Conservation (phyloP, 1,140 invertebrate genomes). For the Cheumatopsyche charites region DNA sequence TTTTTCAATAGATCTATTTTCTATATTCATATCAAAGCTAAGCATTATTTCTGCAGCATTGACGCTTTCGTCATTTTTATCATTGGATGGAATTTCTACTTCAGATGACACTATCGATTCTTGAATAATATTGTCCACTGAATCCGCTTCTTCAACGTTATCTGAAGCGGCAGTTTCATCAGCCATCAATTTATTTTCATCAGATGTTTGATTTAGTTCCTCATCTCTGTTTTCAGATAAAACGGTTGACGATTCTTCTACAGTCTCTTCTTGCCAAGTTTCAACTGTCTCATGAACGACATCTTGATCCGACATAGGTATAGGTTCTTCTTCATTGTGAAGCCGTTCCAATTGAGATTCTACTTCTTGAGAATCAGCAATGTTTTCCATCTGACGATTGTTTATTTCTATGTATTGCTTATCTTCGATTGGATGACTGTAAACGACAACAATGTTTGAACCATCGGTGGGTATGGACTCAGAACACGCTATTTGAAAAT, state of each 20-base stretch:
- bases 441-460: slow-evolving; percentile 67
- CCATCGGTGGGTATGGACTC: slow-evolving; percentile 58
- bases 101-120: neutral
- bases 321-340: slow-evolving; percentile 34
- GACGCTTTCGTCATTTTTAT: neutral
- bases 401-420: slow-evolving; percentile 57
- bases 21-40: slow-evolving; percentile 19
- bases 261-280: slow-evolving; percentile 46
- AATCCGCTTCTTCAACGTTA: neutral
- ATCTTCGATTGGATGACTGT: slow-evolving; percentile 63
- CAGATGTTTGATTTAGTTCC: neutral
- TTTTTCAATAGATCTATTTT: neutral
- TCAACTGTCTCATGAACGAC: slow-evolving; percentile 47
- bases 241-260: neutral
- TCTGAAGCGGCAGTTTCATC: neutral
- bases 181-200: neutral
- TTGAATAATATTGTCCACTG: neutral
- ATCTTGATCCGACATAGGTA: slow-evolving; percentile 47
- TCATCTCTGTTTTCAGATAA: neutral
- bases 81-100: neutral
- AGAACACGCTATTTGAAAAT: slow-evolving; percentile 57
- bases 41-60: slow-evolving; percentile 20
- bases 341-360: slow-evolving; percentile 43
- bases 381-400: slow-evolving; percentile 41
- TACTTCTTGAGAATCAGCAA: slow-evolving; percentile 37